Evolutionary conservation across 2,888 invertebrate genomes (phyloP).

Genomic region (Danaus chrysippus): DNA sequence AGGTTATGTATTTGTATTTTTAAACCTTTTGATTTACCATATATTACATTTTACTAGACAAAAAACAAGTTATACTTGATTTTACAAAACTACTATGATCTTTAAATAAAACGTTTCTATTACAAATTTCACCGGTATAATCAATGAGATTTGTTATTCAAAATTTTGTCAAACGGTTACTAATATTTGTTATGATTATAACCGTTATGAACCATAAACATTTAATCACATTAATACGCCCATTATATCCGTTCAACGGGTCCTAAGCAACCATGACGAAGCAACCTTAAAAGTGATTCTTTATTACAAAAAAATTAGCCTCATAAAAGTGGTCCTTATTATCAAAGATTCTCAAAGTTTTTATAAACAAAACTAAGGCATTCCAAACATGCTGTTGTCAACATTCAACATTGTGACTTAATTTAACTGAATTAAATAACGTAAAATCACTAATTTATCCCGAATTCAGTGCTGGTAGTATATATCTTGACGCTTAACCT

Average conservation of each 20-base stretch:
- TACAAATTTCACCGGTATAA: not conserved
- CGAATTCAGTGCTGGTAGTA: too few relatives aligned
- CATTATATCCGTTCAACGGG: conserved; percentile 64
- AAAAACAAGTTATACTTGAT: too few relatives aligned
- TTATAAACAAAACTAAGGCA: not conserved
- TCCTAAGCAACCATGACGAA: conserved; percentile 64
- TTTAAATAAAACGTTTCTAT: too few relatives aligned
- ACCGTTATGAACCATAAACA: conserved; percentile 38
- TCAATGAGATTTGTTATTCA: not conserved
- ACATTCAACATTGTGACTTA: too few relatives aligned
- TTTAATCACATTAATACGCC: conserved; percentile 34
- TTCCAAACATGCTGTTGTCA: too few relatives aligned
- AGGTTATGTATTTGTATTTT: too few relatives aligned
- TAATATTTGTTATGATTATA: conserved; percentile 1
- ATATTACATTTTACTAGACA: too few relatives aligned
- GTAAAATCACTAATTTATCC: too few relatives aligned
- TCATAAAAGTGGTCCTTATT: conserved; percentile 49
- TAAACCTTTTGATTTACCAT: too few relatives aligned
- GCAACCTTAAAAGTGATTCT: conserved; percentile 28
- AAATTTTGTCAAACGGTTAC: conserved; percentile 6
- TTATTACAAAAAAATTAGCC: conserved; percentile 60
- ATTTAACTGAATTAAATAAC: too few relatives aligned
- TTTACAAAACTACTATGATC: too few relatives aligned
- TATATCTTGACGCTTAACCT: too few relatives aligned
- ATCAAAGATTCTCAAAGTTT: conserved; percentile 4